Percentiles rank a stretch among this genome's conserved stretches.
These are phyloP conservation scores for Tetrapedia diversipes DNA, from an alignment of 2,888 invertebrate species.

Conservation along the genomic window DNA sequence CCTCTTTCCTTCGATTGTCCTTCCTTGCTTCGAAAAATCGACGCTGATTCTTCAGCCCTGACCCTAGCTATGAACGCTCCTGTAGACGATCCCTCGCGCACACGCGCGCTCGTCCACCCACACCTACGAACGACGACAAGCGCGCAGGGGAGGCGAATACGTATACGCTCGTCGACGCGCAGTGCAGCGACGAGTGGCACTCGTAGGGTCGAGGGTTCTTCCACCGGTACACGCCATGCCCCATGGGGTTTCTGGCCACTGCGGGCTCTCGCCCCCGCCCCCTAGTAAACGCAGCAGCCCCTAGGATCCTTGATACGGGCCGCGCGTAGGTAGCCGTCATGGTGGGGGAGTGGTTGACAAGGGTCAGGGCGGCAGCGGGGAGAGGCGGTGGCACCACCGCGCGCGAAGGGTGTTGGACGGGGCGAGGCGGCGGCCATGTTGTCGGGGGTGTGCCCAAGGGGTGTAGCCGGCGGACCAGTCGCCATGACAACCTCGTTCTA, in stretches of 20 bases:
- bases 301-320: conserved; percentile 60
- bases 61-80: conserved; percentile 21
- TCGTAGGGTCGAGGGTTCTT: conserved; percentile 71
- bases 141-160: conserved; percentile 16
- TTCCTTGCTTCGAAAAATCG: conserved; percentile 22
- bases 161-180: conserved; percentile 9
- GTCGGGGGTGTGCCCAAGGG: conserved; percentile 75
- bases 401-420: conserved; percentile 31
- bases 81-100: conserved; percentile 28
- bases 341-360: conserved; percentile 26
- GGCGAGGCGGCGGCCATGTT: conserved; percentile 70
- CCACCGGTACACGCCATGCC: conserved; percentile 63
- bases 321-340: conserved; percentile 32
- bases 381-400: conserved; percentile 21
- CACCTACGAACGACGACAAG: conserved; percentile 19
- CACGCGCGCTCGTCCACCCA: neutral
- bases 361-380: neutral
- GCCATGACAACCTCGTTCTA: conserved; percentile 77
- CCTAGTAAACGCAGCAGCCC: conserved; percentile 53
- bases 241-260: conserved; percentile 63
- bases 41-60: conserved; percentile 21
- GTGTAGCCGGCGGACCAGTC: conserved; percentile 71
- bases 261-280: conserved; percentile 59
- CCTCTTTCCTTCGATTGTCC: too few relatives aligned
- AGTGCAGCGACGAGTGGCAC: conserved; percentile 67